A percentile compares a stretch with the other conserved stretches of the same genome.
These are phyloP conservation scores for Harpagifer antarcticus DNA, from an alignment of 2,797 vertebrate species.

Conservation along the genomic window DNA sequence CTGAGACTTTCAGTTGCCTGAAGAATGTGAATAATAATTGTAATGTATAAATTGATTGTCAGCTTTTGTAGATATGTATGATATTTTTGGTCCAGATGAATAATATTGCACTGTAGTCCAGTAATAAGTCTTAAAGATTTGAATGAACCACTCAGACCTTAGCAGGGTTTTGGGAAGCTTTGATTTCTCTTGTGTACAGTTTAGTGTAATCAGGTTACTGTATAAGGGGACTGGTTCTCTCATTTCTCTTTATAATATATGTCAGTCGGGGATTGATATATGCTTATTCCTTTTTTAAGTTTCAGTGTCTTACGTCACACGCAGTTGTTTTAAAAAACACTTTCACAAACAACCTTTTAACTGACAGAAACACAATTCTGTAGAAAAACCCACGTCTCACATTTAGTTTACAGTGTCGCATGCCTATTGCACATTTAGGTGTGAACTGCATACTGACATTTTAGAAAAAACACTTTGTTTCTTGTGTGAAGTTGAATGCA, in stretches of 20 bases:
- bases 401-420: slow-evolving; percentile 5
- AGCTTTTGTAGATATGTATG: slow-evolving; percentile 55
- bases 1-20: neutral
- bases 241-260: neutral
- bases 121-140: slow-evolving; percentile 14
- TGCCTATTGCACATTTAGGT: neutral
- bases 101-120: slow-evolving; percentile 53
- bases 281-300: slow-evolving; percentile 25
- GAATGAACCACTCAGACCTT: slow-evolving; percentile 29
- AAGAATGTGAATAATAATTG: slow-evolving; percentile 57
- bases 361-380: neutral
- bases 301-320: slow-evolving; percentile 39
- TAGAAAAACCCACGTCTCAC: neutral
- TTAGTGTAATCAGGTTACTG: slow-evolving; percentile 34
- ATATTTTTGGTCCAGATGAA: slow-evolving; percentile 28
- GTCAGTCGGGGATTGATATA: slow-evolving; percentile 4
- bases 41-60: slow-evolving; percentile 29
- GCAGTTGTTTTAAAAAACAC: neutral
- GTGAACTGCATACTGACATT: neutral
- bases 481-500: slow-evolving; percentile 7
- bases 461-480: neutral
- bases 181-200: slow-evolving; percentile 29
- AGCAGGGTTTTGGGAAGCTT: neutral
- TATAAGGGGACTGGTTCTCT: slow-evolving; percentile 21
- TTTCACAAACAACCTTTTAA: too few species aligned